Conservation (phyloP, 2,888 invertebrate species). For the Sminthurides aquaticus region DNA sequence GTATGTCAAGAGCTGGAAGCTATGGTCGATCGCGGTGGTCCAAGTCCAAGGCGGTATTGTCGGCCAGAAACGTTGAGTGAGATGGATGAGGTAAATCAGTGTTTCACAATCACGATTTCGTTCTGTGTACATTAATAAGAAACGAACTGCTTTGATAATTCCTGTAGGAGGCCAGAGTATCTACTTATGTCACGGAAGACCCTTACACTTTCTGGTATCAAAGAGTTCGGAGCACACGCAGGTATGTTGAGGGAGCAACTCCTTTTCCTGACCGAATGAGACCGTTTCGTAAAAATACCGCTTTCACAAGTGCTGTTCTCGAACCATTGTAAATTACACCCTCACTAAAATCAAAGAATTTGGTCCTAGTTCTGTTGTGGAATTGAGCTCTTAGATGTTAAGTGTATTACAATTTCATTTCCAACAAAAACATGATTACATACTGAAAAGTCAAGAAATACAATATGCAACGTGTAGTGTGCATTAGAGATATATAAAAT, state of each 20-base stretch:
- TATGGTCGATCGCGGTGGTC: background rate
- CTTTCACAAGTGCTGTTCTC: constrained; percentile 34
- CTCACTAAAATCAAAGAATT: too few relatives aligned
- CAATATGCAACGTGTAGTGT: too few relatives aligned
- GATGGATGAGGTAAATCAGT: background rate
- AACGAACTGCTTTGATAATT: background rate
- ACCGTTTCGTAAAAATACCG: constrained; percentile 32
- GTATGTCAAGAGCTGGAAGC: background rate
- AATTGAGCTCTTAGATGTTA: too few relatives aligned
- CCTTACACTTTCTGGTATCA: constrained; percentile 39
- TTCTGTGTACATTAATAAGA: too few relatives aligned
- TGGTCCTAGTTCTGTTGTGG: too few relatives aligned
- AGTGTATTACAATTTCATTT: too few relatives aligned
- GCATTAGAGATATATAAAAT: too few relatives aligned
- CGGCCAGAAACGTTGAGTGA: background rate
- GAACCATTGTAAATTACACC: background rate
- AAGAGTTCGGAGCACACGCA: constrained; percentile 23
- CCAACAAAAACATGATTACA: too few relatives aligned
- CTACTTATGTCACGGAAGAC: constrained; percentile 26
- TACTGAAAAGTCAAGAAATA: too few relatives aligned
- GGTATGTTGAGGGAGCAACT: constrained; percentile 29
- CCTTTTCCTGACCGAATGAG: constrained; percentile 23
- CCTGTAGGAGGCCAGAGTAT: constrained; percentile 29
- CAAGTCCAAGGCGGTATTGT: background rate
- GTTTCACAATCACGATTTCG: too few relatives aligned